These are phyloP conservation scores for Gisinianus flammeolus DNA, from an alignment of 2,888 invertebrate genomes.

Conservation along the genomic window DNA sequence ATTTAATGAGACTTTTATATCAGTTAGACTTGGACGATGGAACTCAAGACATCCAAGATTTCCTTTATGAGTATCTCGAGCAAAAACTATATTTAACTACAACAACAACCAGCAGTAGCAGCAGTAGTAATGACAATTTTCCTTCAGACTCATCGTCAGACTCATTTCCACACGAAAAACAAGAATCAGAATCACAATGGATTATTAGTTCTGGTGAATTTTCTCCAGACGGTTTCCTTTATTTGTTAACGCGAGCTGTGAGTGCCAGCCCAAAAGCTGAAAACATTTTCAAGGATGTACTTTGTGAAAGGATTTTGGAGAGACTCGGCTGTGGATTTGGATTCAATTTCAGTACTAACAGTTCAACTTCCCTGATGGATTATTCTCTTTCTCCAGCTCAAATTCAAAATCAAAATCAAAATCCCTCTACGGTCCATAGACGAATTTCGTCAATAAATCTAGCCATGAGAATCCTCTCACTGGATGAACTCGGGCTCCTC, in stretches of 20 bases:
- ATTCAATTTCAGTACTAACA: not conserved
- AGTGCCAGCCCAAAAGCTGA: not conserved
- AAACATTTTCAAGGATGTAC: conserved; percentile 9
- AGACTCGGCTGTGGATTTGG: conserved; percentile 3
- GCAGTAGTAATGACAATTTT: not conserved
- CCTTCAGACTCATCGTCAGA: not conserved
- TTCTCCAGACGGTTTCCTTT: conserved; percentile 22
- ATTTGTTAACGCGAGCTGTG: conserved; percentile 16
- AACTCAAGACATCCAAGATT: conserved; percentile 20
- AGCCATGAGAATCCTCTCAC: not conserved
- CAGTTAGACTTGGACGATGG: conserved; percentile 3
- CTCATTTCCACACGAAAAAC: not conserved
- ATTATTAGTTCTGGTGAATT: not conserved
- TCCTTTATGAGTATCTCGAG: conserved; percentile 8
- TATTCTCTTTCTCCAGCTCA: not conserved
- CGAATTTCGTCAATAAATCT: not conserved
- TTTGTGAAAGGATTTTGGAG: not conserved
- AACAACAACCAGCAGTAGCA: no score
- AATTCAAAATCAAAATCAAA: not conserved
- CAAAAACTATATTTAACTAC: conserved; percentile 13
- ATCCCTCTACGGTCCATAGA: not conserved
- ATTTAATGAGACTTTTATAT: conserved; percentile 5
- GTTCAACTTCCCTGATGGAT: not conserved
- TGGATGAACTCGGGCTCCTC: not conserved
- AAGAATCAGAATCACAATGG: not conserved